phyloP scores from a whole-genome alignment of 1,140 invertebrate genomes.

The Asobara japonica region DNA sequence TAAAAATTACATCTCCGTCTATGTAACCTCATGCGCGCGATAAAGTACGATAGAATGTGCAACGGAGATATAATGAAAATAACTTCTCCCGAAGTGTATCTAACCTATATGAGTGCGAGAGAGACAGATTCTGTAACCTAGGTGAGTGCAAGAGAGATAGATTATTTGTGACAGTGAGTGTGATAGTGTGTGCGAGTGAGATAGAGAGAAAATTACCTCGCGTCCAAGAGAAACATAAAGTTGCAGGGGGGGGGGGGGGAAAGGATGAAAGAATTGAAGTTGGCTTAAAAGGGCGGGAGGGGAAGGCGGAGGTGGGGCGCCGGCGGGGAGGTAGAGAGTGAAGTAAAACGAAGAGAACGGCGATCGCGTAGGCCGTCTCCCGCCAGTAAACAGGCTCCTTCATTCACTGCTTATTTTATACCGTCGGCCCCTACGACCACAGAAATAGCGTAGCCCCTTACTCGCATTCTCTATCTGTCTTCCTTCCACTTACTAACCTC shows the following conservation, averaged over 20 bases:
- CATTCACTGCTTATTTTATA: conserved; percentile 63
- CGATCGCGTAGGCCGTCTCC: conserved; percentile 55
- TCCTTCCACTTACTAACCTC: conserved; percentile 27
- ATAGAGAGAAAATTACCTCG: background rate
- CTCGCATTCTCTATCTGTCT: conserved; percentile 41
- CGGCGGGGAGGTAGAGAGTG: conserved; percentile 31
- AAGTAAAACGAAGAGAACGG: conserved; percentile 28
- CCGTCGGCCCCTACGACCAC: conserved; percentile 52
- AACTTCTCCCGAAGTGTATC: too few species aligned
- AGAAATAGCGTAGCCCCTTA: conserved; percentile 57
- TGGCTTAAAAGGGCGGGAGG: background rate
- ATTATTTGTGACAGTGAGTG: background rate
- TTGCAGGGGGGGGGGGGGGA: background rate
- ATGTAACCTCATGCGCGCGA: too few species aligned
- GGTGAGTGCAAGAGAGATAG: too few species aligned
- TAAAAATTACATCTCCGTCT: too few species aligned
- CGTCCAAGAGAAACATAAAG: conserved; percentile 4
- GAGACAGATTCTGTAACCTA: too few species aligned
- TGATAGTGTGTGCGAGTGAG: background rate
- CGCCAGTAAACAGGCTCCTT: conserved; percentile 63
- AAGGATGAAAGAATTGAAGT: background rate
- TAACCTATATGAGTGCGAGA: too few species aligned
- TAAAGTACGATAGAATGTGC: too few species aligned
- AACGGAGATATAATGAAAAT: too few species aligned
- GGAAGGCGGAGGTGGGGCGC: background rate